These are phyloP conservation scores for Pecten maximus DNA, from an alignment of 2,888 invertebrate species.

Conservation along the genomic window DNA sequence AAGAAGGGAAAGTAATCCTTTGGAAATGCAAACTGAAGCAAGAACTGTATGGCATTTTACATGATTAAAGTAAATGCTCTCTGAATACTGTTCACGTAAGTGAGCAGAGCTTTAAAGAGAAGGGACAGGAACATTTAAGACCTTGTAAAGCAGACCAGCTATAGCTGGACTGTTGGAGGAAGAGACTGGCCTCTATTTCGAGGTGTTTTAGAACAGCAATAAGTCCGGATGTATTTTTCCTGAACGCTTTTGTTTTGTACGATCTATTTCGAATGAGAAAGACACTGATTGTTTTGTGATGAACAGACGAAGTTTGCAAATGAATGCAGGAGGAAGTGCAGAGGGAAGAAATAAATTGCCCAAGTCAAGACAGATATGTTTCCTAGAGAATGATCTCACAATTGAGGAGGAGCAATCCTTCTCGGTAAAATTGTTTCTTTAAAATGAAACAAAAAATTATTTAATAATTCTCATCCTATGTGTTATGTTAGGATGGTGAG, in stretches of 20 bases:
- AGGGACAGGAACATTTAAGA: not conserved
- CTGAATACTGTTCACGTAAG: not conserved
- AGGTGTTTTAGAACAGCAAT: not conserved
- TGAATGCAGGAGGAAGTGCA: not conserved
- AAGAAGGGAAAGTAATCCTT: not conserved
- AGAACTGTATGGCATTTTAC: not conserved
- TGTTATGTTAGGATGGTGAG: not conserved
- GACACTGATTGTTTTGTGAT: not conserved
- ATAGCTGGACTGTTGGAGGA: not conserved
- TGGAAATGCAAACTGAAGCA: not conserved
- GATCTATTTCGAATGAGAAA: not conserved
- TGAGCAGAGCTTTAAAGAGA: not conserved
- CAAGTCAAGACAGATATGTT: not conserved
- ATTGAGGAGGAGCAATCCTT: not conserved
- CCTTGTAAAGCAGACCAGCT: not conserved
- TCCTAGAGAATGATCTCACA: conserved; percentile 13
- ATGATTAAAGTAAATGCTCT: not conserved
- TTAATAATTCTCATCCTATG: not conserved
- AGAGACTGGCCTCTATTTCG: not conserved
- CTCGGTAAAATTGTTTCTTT: not conserved
- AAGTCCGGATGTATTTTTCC: not conserved
- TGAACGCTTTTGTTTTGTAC: not conserved
- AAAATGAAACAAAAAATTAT: not conserved
- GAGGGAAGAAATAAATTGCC: not conserved
- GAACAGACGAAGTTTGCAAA: not conserved